Evolutionary conservation across 1,140 invertebrate genomes (phyloP), one percentile per base, ranked within the genome.

Genomic region (Sycobia sp.): DNA sequence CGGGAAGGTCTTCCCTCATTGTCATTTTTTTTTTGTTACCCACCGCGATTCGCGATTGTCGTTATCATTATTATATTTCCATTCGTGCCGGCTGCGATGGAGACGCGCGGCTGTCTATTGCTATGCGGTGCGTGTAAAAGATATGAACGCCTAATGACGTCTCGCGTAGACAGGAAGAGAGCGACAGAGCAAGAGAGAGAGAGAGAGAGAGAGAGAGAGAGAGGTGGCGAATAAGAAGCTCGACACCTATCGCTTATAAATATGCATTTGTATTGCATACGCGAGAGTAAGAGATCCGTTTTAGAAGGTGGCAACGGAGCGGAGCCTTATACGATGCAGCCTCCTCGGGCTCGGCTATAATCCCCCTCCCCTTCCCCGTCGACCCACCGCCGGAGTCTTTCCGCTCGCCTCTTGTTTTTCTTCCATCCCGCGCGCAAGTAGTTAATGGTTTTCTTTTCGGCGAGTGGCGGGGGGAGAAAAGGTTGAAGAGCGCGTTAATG

Each of bases 401-500:
- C 65, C 70, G 23, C 18, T 9, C 13, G 41, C 16, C 75, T 11
- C 76, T 73, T 78, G 75, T 77, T 79, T 79, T 80, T 78, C 73
- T 76, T 77, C 71, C 68, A 73, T 72, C 65, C 72, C 67, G 73
- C 66, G 69, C 66, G 69, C 66, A 73, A 75, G 70, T 72, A 74
- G 73, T 78, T 80, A 78, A 80, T 80, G 77, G 77, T 78, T 76
- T 78, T 80, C 76, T 78, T 79, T 76, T 71, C 64, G 68, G 64
- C 49, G 61, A 66, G 59, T 27, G 29, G 29, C n/a, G 46, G 5
- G 29, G 5, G 29, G 29, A 4, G 29, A 7, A 32, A 32, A n/a
- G n/a, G n/a, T n/a, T n/a, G n/a, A n/a, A n/a, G n/a, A n/a, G n/a
- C n/a, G n/a, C n/a, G n/a, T n/a, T n/a, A n/a, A n/a, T n/a, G n/a